Evolutionary conservation across 2,797 vertebrate genomes (phyloP).

Genomic region (Pipistrellus pygmaeus): DNA sequence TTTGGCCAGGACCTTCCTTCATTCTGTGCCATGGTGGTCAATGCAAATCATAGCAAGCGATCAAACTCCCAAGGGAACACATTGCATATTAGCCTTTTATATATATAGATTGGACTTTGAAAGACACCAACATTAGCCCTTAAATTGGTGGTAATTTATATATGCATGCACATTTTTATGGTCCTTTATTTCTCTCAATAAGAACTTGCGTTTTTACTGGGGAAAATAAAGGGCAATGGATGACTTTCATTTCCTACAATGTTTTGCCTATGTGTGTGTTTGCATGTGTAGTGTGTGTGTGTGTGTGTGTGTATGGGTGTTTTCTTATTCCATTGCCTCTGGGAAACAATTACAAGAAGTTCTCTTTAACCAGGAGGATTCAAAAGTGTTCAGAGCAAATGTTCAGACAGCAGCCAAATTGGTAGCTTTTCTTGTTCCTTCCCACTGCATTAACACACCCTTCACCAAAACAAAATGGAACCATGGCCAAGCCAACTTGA

Average conservation of each 20-base stretch:
- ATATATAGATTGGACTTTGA: neutral
- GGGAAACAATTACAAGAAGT: neutral
- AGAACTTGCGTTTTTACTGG: neutral
- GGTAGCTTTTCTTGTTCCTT: slow-evolving; percentile 62
- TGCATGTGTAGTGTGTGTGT: neutral
- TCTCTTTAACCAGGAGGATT: slow-evolving; percentile 45
- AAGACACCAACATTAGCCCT: neutral
- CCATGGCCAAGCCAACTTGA: neutral
- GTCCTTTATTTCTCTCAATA: neutral
- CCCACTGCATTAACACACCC: slow-evolving; percentile 12
- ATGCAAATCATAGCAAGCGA: too few relatives aligned
- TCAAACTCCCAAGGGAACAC: too few relatives aligned
- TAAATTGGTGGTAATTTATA: neutral
- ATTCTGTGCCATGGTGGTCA: too few relatives aligned
- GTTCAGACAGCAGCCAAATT: slow-evolving; percentile 63
- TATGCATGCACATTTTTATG: neutral
- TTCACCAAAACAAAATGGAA: slow-evolving; percentile 70
- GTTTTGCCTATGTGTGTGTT: neutral
- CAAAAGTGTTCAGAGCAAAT: slow-evolving; percentile 47
- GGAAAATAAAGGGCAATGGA: neutral
- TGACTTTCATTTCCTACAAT: neutral
- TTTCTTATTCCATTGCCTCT: neutral
- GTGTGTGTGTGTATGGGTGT: neutral
- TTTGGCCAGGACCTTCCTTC: too few relatives aligned
- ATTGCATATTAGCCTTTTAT: too few relatives aligned